phyloP scores from a whole-genome alignment of 1,140 invertebrate species.

The Berghia stephanieae region DNA sequence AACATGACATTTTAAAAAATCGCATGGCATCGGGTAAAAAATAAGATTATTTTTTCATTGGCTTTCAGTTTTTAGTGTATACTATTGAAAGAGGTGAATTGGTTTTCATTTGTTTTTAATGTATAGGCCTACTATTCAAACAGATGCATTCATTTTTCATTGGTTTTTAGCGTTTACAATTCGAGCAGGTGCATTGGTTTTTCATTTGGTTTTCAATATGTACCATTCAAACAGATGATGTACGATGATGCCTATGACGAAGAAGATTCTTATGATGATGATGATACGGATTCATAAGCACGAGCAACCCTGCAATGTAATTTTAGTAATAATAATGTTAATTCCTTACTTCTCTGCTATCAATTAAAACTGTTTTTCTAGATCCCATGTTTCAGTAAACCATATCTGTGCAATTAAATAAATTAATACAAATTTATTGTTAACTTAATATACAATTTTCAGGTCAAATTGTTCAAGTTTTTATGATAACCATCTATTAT shows the following conservation, averaged over 20 bases:
- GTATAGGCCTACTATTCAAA: not conserved
- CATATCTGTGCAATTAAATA: not conserved
- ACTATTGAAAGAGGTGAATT: too few species aligned
- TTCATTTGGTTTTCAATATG: too few species aligned
- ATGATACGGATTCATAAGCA: not conserved
- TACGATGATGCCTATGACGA: not conserved
- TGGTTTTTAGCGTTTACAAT: too few species aligned
- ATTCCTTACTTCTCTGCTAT: not conserved
- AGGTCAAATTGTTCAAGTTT: not conserved
- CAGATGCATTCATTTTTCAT: not conserved
- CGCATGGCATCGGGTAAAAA: too few species aligned
- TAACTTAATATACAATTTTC: not conserved
- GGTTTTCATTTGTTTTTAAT: not conserved
- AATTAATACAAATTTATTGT: not conserved
- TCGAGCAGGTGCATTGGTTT: too few species aligned
- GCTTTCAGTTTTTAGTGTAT: too few species aligned
- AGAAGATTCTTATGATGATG: not conserved
- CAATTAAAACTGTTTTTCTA: too few species aligned
- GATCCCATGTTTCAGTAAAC: too few species aligned
- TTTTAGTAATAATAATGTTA: not conserved
- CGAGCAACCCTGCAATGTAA: not conserved
- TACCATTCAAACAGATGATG: not conserved
- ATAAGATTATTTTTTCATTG: too few species aligned
- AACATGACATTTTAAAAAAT: too few species aligned
- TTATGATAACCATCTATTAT: too few species aligned